Conservation (phyloP, 1,140 invertebrate species). For the Polyergus mexicanus region DNA sequence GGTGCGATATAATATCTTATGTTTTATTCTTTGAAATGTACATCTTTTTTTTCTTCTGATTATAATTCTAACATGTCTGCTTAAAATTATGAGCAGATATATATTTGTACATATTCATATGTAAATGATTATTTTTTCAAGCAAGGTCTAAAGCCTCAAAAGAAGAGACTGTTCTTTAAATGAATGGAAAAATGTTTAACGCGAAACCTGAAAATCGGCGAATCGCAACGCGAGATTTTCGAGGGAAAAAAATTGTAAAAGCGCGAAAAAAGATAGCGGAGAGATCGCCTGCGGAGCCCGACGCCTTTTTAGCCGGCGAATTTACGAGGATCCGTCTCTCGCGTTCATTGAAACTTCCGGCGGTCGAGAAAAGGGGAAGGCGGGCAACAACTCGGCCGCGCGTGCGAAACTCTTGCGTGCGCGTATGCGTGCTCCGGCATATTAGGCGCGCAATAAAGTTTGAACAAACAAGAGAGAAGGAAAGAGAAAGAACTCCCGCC, state of each 20-base stretch:
- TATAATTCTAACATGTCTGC: not conserved
- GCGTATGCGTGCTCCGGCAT: conserved; percentile 36
- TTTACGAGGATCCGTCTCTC: conserved; percentile 82
- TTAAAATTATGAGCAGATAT: not conserved
- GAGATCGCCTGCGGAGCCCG: conserved; percentile 24
- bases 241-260: not conserved
- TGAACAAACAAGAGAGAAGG: conserved; percentile 5
- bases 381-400: conserved; percentile 7
- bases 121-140: not conserved
- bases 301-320: conserved; percentile 77
- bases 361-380: conserved; percentile 70
- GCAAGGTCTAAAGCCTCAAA: not conserved
- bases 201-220: not conserved
- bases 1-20: not conserved
- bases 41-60: not conserved
- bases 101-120: conserved; percentile 7
- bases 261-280: conserved; percentile 45
- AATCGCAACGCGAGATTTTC: not conserved
- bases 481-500: not conserved
- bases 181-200: not conserved
- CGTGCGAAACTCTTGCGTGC: conserved; percentile 58
- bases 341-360: conserved; percentile 84
- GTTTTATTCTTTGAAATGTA: conserved; percentile 4
- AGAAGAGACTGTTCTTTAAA: not conserved
- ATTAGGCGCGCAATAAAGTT: conserved; percentile 46